Evolutionary conservation across 2,888 invertebrate species (phyloP), one percentile per base, ranked within the genome.

Genomic region (Patella ulyssiponensis): DNA sequence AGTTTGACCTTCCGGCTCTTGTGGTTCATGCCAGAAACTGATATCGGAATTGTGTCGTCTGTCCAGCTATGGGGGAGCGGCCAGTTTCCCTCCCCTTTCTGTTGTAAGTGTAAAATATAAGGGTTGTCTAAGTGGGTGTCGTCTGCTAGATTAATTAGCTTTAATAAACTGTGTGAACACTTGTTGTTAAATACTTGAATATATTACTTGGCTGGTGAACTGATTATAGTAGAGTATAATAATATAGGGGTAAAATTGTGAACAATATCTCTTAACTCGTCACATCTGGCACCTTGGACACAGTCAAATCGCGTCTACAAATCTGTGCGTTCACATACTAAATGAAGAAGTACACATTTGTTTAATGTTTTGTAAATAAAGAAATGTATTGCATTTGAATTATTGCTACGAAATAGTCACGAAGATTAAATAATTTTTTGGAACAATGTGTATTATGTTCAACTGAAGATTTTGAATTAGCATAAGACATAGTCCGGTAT

Each of bases 121-220:
- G 20, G 20, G 20, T 64, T 23, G 20, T 64, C 64, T 64, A 64
- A 64, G 64, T 64, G 64, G 64, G 64, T 64, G 64, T 64, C 64
- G 64, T 20, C 64, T 64, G 64, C 64, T 20, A 11, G 9, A 64
- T 64, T 64, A 64, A 64, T 64, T 64, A 64, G 23, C 20, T 23
- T 20, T 20, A 64, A 64, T 64, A 64, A 20, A 64, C 20, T 64
- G 20, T 64, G 64, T 23, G 20, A 23, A 64, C 23, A 23, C 20
- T 64, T 64, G 23, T 64, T 64, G 23, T 20, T 64, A 64, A 64
- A 64, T 64, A 20, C 23, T 64, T 64, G 64, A 64, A 64, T 64
- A 64, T 64, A 12, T 23, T 20, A 23, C 9, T 3, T 20, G 23
- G 14, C 20, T 23, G 23, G 14, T 64, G 64, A 64, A 64, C 23